These are phyloP conservation scores for Cryptoprocta ferox DNA, from an alignment of 2,797 vertebrate species.

Conservation along the genomic window DNA sequence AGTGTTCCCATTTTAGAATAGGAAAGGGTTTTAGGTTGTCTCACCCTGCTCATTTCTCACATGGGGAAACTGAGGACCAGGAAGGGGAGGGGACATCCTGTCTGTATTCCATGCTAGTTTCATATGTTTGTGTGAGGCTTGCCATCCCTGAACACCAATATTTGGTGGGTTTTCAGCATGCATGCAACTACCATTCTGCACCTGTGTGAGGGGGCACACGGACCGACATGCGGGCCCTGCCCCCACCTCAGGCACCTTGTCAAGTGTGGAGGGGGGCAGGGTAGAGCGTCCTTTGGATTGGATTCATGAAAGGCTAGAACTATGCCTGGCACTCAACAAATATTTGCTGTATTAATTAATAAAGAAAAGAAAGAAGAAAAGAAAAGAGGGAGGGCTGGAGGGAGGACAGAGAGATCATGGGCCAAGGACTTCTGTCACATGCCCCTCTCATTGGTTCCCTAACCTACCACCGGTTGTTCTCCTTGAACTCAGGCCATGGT, in stretches of 20 bases:
- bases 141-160: background rate
- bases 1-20: background rate
- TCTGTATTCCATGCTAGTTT: background rate
- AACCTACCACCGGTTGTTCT: background rate
- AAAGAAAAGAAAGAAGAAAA: background rate
- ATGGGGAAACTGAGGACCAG: background rate
- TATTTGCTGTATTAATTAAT: background rate
- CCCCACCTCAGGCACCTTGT: background rate
- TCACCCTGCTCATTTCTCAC: background rate
- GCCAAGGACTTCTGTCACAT: background rate
- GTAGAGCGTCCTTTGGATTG: background rate
- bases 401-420: background rate
- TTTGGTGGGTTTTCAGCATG: background rate
- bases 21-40: background rate
- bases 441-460: background rate
- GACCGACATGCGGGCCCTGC: background rate
- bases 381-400: background rate
- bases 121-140: background rate
- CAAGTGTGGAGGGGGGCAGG: background rate
- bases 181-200: background rate
- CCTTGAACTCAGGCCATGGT: background rate
- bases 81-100: background rate
- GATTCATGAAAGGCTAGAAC: background rate
- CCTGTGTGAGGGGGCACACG: fast-evolving
- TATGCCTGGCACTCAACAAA: background rate